phyloP scores from a whole-genome alignment of 2,888 invertebrate species.

The Didymodactylos carnosus region DNA sequence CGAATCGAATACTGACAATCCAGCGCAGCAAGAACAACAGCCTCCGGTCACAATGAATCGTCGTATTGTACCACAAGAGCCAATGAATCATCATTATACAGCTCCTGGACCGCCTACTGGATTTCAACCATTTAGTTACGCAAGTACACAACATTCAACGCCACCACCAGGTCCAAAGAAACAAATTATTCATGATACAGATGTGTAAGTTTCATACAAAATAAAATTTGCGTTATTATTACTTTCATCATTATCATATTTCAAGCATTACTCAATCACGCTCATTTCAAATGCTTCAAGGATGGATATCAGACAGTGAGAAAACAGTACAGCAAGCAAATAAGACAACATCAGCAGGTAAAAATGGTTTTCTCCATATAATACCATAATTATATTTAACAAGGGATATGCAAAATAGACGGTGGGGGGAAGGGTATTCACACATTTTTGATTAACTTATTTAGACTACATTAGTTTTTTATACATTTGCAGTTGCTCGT shows the following conservation, averaged over 20 bases:
- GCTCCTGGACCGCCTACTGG: neutral
- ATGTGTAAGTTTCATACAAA: neutral
- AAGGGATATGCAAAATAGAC: no score
- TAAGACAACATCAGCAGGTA: neutral
- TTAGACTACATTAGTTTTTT: neutral
- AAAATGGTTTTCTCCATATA: no score
- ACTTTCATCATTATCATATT: neutral
- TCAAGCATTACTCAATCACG: slow-evolving; percentile 11
- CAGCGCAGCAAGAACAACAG: neutral
- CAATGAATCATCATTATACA: neutral
- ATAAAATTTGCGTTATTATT: neutral
- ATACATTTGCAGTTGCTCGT: neutral
- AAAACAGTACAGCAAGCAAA: neutral
- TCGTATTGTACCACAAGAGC: neutral
- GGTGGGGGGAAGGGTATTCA: no score
- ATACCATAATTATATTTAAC: no score
- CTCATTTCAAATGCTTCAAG: slow-evolving; percentile 13
- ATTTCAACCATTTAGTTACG: neutral
- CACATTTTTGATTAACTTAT: no score
- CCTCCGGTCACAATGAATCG: no score
- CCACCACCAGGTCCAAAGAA: neutral
- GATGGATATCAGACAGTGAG: slow-evolving; percentile 14
- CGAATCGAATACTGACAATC: neutral
- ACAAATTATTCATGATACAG: neutral
- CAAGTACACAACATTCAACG: neutral